Base-by-base conservation (phyloP, 2,888 invertebrate species). In the Andrena chrysosceles region DNA sequence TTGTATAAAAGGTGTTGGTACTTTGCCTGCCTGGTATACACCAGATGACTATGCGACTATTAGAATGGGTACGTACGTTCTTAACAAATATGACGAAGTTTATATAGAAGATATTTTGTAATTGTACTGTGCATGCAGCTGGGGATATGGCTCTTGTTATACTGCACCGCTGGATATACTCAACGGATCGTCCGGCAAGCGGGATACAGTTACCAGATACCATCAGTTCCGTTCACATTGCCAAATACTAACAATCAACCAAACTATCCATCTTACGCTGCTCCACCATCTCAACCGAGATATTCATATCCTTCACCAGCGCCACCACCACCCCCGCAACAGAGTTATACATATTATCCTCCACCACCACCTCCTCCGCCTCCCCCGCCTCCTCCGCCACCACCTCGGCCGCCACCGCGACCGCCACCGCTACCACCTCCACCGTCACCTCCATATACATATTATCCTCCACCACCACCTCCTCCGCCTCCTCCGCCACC, bases 181-280 rank as follows among this genome's bases (percentile, higher is more conserved):
- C 67, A 69, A 59, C 87, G 90, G 52, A 67, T 42, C 5, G 56
- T 29, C n/a, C 87, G 91, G 67, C 91, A 92, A 86, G 91, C 90
- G 60, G 92, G 92, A 76, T 92, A 92, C 70, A 85, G 81, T 20
- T 92, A 92, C 86, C 86, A 91, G 10, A 81, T 82, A 67, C 92
- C 92, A 5, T 79, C 80, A 48, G 77, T 91, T 68, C 78, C 90
- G 23, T 92, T 92, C 76, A 71, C 81, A 1, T 79, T 91, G 1
- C 77, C 84, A 26, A 75, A 81, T 62, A 77, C 54, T 16, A 80
- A 86, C 68, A 83, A 76, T n/a, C 35, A 75, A 26, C 64, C 52
- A 16, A 48, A 31, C 42, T 83, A 13, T 42, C 81, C 48, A 78
- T 13, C 20, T 2, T 48, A 31, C 26, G 49, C 74, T 31, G 16